Evolutionary conservation across 2,113 vertebrate species (phyloP).

Genomic region (Tragulus kanchil): DNA sequence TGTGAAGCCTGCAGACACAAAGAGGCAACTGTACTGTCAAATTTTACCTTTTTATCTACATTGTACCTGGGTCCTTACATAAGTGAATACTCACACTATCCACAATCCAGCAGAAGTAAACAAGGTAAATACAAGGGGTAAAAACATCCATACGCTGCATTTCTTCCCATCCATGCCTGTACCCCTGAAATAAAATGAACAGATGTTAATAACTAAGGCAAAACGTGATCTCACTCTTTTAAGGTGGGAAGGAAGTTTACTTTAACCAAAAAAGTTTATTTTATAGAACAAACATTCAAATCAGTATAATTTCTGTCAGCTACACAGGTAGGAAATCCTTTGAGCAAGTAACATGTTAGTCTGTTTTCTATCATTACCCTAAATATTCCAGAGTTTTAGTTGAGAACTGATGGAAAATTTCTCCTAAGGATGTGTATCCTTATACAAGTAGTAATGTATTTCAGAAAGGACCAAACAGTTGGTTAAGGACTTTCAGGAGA

Average conservation of each 20-base stretch:
- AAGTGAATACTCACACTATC: constrained; percentile 92
- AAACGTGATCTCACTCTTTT: neutral
- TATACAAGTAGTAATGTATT: neutral
- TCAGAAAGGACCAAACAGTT: constrained; percentile 2
- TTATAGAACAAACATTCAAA: constrained; percentile 18
- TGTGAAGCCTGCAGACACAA: neutral
- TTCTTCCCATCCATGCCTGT: constrained; percentile 91
- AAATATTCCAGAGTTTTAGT: neutral
- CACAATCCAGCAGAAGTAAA: constrained; percentile 93
- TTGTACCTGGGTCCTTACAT: neutral
- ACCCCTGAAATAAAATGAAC: constrained; percentile 65
- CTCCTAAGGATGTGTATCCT: neutral
- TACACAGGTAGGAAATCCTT: neutral
- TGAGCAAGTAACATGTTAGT: neutral
- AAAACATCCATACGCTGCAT: constrained; percentile 93
- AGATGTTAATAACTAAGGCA: neutral
- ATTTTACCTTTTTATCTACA: neutral
- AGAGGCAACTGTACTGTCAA: neutral
- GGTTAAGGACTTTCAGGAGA: neutral
- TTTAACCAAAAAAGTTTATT: neutral
- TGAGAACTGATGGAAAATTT: constrained; percentile 1
- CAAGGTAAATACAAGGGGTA: constrained; percentile 92
- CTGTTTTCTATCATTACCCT: neutral
- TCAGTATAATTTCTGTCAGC: neutral
- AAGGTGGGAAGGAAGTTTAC: neutral